Evolutionary conservation across 2,888 invertebrate species (phyloP).

Genomic region (Panopea generosa): DNA sequence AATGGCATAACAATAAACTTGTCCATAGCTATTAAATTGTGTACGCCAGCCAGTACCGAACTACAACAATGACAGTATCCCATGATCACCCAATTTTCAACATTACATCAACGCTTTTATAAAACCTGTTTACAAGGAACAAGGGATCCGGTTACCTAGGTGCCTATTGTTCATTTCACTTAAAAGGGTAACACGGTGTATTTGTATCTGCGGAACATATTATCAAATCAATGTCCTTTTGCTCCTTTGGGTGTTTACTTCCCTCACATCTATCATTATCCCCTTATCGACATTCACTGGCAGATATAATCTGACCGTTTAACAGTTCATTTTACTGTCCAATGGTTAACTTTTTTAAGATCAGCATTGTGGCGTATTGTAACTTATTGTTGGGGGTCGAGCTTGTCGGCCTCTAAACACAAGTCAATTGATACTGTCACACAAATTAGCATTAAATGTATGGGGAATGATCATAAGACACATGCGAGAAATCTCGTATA

Average conservation of each 20-base stretch:
- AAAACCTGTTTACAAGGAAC: too few relatives aligned
- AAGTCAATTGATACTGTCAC: slow-evolving; percentile 17
- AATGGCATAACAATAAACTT: too few relatives aligned
- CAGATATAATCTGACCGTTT: slow-evolving; percentile 21
- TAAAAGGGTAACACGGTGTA: slow-evolving; percentile 47
- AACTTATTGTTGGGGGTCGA: slow-evolving; percentile 13
- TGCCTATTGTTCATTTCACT: slow-evolving; percentile 52
- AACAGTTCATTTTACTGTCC: slow-evolving; percentile 43
- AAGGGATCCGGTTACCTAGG: background rate
- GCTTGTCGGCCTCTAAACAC: slow-evolving; percentile 9
- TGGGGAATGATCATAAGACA: background rate
- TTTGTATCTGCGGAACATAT: slow-evolving; percentile 27
- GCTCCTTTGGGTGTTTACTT: slow-evolving; percentile 50
- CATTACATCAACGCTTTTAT: too few relatives aligned
- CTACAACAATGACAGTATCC: too few relatives aligned
- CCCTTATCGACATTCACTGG: slow-evolving; percentile 14
- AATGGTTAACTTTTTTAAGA: slow-evolving; percentile 32
- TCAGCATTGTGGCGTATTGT: slow-evolving; percentile 21
- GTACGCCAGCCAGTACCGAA: too few relatives aligned
- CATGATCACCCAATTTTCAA: too few relatives aligned
- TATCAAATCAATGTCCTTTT: slow-evolving; percentile 50
- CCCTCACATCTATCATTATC: slow-evolving; percentile 39
- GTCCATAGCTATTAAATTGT: too few relatives aligned
- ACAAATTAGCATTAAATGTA: background rate
- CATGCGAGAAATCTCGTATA: slow-evolving; percentile 8